Conservation (phyloP, 2,888 invertebrate genomes). For the Cantharis rustica region DNA sequence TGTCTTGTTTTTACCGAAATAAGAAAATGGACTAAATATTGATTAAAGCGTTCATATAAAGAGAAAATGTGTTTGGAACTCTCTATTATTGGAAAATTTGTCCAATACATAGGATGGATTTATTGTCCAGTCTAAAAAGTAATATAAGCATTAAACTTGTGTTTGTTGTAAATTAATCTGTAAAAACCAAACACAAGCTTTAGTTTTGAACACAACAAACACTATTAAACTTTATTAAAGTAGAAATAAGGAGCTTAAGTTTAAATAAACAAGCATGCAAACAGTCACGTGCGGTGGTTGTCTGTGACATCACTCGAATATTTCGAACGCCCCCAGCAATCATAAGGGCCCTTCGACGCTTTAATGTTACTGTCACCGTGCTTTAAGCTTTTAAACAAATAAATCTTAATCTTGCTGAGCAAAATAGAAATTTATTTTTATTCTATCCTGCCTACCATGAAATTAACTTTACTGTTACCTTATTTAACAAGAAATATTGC, state of each 20-base stretch:
- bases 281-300: constrained; percentile 36
- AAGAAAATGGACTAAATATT: not conserved
- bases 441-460: not conserved
- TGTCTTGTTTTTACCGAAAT: not conserved
- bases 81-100: not conserved
- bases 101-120: not conserved
- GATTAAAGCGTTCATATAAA: not conserved
- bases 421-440: not conserved
- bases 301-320: constrained; percentile 33
- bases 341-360: constrained; percentile 32
- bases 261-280: constrained; percentile 33
- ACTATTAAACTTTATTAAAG: constrained; percentile 31
- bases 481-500: not conserved
- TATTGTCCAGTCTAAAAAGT: not conserved
- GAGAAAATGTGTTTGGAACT: not conserved
- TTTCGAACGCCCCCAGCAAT: constrained; percentile 30
- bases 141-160: not conserved
- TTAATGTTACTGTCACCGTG: constrained; percentile 37
- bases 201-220: constrained; percentile 23
- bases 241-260: constrained; percentile 37
- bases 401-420: constrained; percentile 13
- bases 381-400: constrained; percentile 39
- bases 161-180: constrained; percentile 13
- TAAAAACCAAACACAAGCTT: constrained; percentile 12
- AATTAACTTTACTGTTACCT: not conserved